Evolutionary conservation across 92 coral and sea anemone genomes (phyloP).

Genomic region (Phenganax stokvisi): DNA sequence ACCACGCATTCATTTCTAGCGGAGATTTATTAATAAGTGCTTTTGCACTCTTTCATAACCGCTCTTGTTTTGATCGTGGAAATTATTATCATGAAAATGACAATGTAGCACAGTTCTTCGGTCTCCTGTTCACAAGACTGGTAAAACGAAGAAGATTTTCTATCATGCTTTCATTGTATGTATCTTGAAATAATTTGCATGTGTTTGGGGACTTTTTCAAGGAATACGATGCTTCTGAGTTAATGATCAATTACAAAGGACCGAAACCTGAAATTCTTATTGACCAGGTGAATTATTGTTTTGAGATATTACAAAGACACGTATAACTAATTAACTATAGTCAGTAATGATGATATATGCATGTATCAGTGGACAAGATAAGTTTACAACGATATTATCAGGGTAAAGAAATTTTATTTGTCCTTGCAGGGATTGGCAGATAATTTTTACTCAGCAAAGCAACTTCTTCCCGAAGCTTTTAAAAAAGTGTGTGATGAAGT

Average conservation of each 20-base stretch:
- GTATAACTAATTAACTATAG: background rate
- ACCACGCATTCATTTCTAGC: too few species aligned
- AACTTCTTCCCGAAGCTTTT: conserved; percentile 89
- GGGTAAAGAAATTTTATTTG: background rate
- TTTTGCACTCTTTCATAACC: too few species aligned
- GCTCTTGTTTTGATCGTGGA: too few species aligned
- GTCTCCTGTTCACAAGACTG: too few species aligned
- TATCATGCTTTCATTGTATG: too few species aligned
- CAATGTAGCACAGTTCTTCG: too few species aligned
- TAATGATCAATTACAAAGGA: conserved; percentile 70
- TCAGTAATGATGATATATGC: background rate
- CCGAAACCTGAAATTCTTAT: conserved; percentile 80
- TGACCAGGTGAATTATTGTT: conserved; percentile 65
- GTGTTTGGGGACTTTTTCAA: conserved; percentile 7
- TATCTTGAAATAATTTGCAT: background rate
- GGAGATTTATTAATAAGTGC: too few species aligned
- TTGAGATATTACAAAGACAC: background rate
- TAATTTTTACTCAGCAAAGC: conserved; percentile 67
- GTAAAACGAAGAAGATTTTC: too few species aligned
- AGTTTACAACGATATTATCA: too few species aligned
- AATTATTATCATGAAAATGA: too few species aligned
- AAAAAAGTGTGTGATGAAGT: conserved; percentile 75
- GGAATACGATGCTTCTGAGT: conserved; percentile 90
- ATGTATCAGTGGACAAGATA: too few species aligned
- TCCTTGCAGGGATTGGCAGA: conserved; percentile 66